Evolutionary conservation across 2,113 vertebrate species (phyloP), one percentile per base, ranked within the genome.

Genomic region (Cheirogaleus medius): DNA sequence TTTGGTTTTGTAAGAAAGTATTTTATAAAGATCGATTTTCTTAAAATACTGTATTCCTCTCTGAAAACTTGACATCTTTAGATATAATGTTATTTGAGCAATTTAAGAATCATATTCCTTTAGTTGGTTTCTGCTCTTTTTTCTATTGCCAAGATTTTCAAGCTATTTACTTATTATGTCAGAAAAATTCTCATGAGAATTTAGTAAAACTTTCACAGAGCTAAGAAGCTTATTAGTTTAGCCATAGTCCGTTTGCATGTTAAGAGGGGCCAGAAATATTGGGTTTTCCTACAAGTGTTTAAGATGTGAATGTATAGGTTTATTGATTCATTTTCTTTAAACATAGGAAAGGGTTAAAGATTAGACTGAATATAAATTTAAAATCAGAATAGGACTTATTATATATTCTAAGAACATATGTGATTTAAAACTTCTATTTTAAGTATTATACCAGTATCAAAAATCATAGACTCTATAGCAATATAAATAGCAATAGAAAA

Each of bases 271-370:
- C 56, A 56, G 25, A 81, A 84, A 74, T 47, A 39, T 21, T 8
- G 34, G 21, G 4, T 80, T 93, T 74, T 85, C 44, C 27, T 47
- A 29, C 8, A 80, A 42, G 54, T 74, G 6, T 37, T 42, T 63
- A 56, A 80, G 80, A 60, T 25, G 60, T 83, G 37, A 78, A 12
- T 82, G 0, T 44, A 39, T 49, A 87, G 14, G 34, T 52, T 95
- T 92, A 23, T 86, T 66, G 20, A 37, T 78, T 88, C 88, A 54
- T 87, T 66, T 96, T 87, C 92, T 96, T 94, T 78, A 83, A 93
- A 71, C 34, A 66, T 9, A 60, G 58, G 12, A 58, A 37, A 93
- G 32, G 18, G 4, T 86, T 87, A 74, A 91, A 29, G n/a, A 93
- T 95, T 87, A 93, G 63, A 21, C 27, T 39, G 37, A 83, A 82